Evolutionary conservation across 2,113 vertebrate genomes (phyloP), one percentile per base, ranked within the genome.

Genomic region (Gallinago jamesoni): DNA sequence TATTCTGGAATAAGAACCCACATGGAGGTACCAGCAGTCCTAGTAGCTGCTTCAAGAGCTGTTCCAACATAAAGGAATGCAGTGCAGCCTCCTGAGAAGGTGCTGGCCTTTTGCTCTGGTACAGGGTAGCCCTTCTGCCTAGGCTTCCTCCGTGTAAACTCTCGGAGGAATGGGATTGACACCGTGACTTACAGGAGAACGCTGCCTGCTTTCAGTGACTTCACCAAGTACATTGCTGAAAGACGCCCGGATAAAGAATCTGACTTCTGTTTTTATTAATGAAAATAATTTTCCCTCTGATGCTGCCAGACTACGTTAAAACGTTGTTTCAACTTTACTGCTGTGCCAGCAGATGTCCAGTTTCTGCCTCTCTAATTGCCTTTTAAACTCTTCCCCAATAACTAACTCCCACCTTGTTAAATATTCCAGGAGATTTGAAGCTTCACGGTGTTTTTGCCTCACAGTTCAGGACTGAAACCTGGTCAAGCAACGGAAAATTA

Each of bases 331-430:
- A 67, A 53, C 66, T 92, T 92, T 87, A 50, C 82, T 57, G 59
- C 90, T 92, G 79, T 94, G 90, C 85, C 72, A 67, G 79, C 88
- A 93, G 80, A 92, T 95, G 83, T 89, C 73, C 69, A 81, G 66
- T 84, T 95, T 79, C 69, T 89, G 80, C 70, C 62, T 93, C 63
- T 87, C 53, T 89, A 84, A 92, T 92, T 3, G 19, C 73, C 81
- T 94, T 93, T 89, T 94, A 84, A 92, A 68, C 62, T 93, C 77
- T 85, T 82, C 55, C 33, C 55, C 57, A 56, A 45, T 81, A 84
- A 52, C 56, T 37, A 64, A 76, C 82, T 90, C 78, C 57, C 15
- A 66, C 63, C 67, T 95, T 75, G 37, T 87, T 87, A 92, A 81
- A 78, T 89, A 72, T 45, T 90, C 35, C 27, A 37, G n/a, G 73